Evolutionary conservation across 2,888 invertebrate species (phyloP), one percentile per base, ranked within the genome.

Genomic region (Ennomos quercinarius): DNA sequence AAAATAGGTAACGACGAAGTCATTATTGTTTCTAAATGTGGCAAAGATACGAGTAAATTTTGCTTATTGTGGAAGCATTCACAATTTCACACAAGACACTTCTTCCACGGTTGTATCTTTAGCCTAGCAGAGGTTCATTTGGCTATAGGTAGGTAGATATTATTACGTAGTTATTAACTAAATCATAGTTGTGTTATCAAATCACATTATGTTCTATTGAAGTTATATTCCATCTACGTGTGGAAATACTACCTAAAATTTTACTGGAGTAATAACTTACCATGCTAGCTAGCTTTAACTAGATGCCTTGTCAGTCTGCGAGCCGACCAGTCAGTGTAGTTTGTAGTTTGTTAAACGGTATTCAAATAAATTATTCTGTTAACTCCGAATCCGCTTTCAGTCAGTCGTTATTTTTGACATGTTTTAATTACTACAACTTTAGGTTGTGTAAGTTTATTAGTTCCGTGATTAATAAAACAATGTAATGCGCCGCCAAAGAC

Each of bases 281-380:
- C 10, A 9, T 10, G 46, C 37, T 10, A 53, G 46, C 37, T 10
- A 53, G 56, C 62, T 72, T 64, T 68, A 75, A 73, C 74, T 53
- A 64, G 68, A 59, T 61, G 66, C 66, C 71, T 52, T 48, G 68
- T 61, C 67, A 68, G 73, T 68, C 71, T 60, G 61, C 63, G 17
- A 46, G 37, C 50, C 10, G 43, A 17, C 39, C 36, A 52, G 57
- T 13, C 51, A 42, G 40, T 17, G 37, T 50, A 66, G 56, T 60
- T 57, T 64, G 37, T 50, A 66, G 56, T 60, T 57, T 63, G 52
- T 59, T 53, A 50, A 51, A 57, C 50, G 63, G 63, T 62, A 65
- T 48, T 37, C 46, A 61, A 66, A 70, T 60, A 42, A 64, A 71
- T 73, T 72, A 63, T 39, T 66, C 59, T 57, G 57, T 57, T 56